Percentiles rank a stretch among this genome's conserved stretches.
phyloP scores from a whole-genome alignment of 2,888 invertebrate species.

The Anorthoa munda region DNA sequence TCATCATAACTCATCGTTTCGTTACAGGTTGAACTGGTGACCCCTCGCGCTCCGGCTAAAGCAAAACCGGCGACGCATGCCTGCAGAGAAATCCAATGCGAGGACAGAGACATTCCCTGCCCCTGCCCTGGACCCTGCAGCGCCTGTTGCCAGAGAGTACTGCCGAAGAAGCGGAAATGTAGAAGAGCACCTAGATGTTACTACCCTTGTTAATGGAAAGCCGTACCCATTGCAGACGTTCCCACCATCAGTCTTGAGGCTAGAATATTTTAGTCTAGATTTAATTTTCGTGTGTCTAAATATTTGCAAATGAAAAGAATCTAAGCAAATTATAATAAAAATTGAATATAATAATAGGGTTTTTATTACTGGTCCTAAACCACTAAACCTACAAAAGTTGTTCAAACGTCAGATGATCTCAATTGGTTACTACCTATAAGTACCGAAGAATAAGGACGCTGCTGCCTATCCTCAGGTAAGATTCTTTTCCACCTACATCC shows the following conservation, averaged over 20 bases:
- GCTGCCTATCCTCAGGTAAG: too few species aligned
- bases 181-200: conserved; percentile 71
- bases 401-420: too few species aligned
- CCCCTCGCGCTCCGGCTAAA: conserved; percentile 92
- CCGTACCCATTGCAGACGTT: neutral
- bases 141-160: conserved; percentile 77
- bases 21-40: conserved; percentile 93
- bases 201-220: conserved; percentile 46
- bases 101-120: conserved; percentile 88
- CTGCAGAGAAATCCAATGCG: conserved; percentile 93
- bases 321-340: neutral
- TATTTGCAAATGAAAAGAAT: conserved; percentile 29
- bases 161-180: conserved; percentile 66
- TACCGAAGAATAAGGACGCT: neutral
- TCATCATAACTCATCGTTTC: neutral
- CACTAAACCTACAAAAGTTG: neutral
- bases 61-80: conserved; percentile 91
- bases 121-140: conserved; percentile 75
- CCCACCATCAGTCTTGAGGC: neutral
- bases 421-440: neutral
- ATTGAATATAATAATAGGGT: neutral
- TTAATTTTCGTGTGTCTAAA: conserved; percentile 12
- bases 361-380: neutral
- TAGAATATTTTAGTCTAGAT: neutral
- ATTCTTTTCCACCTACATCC: neutral